These are phyloP conservation scores for Drusus annulatus DNA, from an alignment of 1,140 invertebrate genomes.

Conservation along the genomic window DNA sequence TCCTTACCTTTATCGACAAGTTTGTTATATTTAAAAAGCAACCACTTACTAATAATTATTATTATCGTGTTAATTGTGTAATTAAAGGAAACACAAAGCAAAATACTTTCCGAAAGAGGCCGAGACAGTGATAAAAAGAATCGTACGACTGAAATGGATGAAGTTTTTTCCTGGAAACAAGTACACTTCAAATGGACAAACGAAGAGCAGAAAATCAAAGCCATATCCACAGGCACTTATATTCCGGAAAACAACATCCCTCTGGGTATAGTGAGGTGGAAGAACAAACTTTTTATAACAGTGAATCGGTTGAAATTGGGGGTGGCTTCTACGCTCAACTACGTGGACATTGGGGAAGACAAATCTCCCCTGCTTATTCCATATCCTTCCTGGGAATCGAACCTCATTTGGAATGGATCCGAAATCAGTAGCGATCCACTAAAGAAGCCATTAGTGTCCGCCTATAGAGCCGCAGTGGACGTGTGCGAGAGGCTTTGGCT, in stretches of 20 bases:
- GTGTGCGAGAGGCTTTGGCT: slow-evolving; percentile 77
- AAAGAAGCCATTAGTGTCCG: slow-evolving; percentile 66
- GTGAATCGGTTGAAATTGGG: slow-evolving; percentile 83
- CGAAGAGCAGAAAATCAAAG: slow-evolving; percentile 70
- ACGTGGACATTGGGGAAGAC: slow-evolving; percentile 71
- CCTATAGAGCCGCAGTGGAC: slow-evolving; percentile 75
- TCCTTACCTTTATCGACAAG: background rate
- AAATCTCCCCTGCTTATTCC: slow-evolving; percentile 75
- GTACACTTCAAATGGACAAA: slow-evolving; percentile 79
- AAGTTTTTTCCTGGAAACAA: slow-evolving; percentile 78
- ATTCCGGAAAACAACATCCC: slow-evolving; percentile 81
- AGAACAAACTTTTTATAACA: slow-evolving; percentile 84
- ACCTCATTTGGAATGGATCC: slow-evolving; percentile 70
- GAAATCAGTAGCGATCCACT: slow-evolving; percentile 30
- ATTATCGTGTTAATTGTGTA: background rate
- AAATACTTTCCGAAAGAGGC: too few species aligned
- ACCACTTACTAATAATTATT: background rate
- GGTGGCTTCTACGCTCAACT: slow-evolving; percentile 80
- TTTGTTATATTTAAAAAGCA: background rate
- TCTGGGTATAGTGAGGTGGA: slow-evolving; percentile 80
- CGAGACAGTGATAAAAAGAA: too few species aligned
- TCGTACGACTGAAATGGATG: slow-evolving; percentile 62
- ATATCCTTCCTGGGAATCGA: slow-evolving; percentile 79
- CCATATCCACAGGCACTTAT: slow-evolving; percentile 76
- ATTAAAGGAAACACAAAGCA: background rate